Percentiles rank a stretch among this genome's conserved stretches.
Evolutionary conservation across 2,888 invertebrate genomes (phyloP).

Genomic region (Silvanus unidentatus): DNA sequence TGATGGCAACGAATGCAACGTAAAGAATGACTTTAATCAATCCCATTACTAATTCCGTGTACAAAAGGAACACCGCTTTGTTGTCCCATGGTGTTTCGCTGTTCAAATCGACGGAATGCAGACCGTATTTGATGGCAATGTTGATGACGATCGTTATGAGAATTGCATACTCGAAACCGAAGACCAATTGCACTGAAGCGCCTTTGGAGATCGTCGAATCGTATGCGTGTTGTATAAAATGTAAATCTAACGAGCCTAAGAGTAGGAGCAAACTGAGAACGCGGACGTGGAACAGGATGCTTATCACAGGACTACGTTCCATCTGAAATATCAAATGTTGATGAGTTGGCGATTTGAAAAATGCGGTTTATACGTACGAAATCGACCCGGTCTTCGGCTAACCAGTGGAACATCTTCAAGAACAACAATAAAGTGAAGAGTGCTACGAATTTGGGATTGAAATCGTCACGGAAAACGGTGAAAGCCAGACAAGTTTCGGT

Average conservation of each 20-base stretch:
- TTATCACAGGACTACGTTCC: constrained; percentile 97
- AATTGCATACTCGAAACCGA: constrained; percentile 99
- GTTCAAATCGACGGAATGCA: constrained; percentile 83
- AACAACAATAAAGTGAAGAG: constrained; percentile 93
- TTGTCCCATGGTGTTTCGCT: constrained; percentile 98
- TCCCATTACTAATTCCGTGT: constrained; percentile 93
- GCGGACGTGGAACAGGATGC: constrained; percentile 88
- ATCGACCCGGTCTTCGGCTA: constrained; percentile 97
- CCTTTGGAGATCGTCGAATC: constrained; percentile 88
- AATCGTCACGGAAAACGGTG: constrained; percentile 97
- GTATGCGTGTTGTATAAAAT: constrained; percentile 91
- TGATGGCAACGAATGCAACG: constrained; percentile 86
- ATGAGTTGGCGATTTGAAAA: neutral
- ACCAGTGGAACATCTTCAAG: constrained; percentile 98
- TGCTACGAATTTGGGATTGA: constrained; percentile 96
- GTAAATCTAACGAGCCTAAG: constrained; percentile 76
- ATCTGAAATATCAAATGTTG: constrained; percentile 59
- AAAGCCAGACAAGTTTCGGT: constrained; percentile 99
- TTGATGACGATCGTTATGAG: constrained; percentile 88
- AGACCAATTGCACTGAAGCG: constrained; percentile 95
- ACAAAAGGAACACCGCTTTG: constrained; percentile 94
- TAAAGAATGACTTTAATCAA: constrained; percentile 70
- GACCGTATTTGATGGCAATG: constrained; percentile 84
- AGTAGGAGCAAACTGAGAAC: constrained; percentile 78
- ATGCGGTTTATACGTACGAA: constrained; percentile 67